These are phyloP conservation scores for Craseonycteris thonglongyai DNA, from an alignment of 2,113 vertebrate species.

Conservation along the genomic window DNA sequence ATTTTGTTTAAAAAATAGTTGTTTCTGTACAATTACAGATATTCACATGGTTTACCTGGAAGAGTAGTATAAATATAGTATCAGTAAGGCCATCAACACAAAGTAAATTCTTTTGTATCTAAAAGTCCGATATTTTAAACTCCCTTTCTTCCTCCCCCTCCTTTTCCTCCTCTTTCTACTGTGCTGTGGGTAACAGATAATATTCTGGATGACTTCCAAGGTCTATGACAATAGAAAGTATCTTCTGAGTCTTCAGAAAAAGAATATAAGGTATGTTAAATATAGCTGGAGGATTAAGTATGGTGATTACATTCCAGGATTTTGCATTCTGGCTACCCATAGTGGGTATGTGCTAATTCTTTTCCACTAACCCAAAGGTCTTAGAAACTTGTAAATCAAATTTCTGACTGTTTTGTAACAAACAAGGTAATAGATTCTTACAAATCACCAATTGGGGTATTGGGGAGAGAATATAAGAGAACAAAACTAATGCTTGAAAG, in stretches of 20 bases:
- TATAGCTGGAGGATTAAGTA: background rate
- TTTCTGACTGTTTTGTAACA: background rate
- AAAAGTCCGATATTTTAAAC: conserved; percentile 17
- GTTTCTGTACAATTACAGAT: background rate
- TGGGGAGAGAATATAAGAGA: background rate
- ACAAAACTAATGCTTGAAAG: background rate
- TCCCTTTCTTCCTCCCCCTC: background rate
- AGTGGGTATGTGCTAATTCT: background rate
- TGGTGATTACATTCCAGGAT: background rate
- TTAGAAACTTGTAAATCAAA: conserved; percentile 27
- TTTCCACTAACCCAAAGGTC: background rate
- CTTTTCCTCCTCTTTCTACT: background rate
- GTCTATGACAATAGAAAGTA: background rate
- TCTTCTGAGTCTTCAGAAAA: conserved; percentile 33
- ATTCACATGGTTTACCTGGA: background rate
- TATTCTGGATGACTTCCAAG: background rate
- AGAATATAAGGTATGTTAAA: background rate
- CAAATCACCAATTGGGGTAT: background rate
- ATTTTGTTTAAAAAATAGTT: conserved; percentile 13
- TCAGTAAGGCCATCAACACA: background rate
- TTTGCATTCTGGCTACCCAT: background rate
- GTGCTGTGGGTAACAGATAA: background rate
- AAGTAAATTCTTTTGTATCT: background rate
- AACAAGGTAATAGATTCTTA: background rate
- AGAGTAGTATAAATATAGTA: background rate